Percentiles rank a stretch among this genome's conserved stretches.
These are phyloP conservation scores for Carassius carassius DNA, from an alignment of 2,113 vertebrate genomes.

Conservation along the genomic window DNA sequence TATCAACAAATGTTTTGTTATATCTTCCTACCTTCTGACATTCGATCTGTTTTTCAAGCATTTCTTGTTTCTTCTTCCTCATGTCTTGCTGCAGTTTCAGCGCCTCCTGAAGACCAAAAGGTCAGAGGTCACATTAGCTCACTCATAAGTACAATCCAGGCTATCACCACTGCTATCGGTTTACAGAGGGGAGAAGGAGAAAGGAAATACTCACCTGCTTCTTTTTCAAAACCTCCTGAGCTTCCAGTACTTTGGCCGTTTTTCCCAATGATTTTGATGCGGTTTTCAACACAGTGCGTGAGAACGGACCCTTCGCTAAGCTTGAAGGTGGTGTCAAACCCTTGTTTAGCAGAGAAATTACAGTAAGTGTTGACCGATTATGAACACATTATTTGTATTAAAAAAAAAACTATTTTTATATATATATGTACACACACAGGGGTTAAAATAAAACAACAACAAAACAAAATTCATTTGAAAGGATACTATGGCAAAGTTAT, in stretches of 20 bases:
- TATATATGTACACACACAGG: too few relatives aligned
- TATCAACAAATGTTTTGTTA: neutral
- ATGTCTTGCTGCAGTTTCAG: slow-evolving; percentile 96
- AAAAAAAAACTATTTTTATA: too few relatives aligned
- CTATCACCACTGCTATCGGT: neutral
- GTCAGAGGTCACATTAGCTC: slow-evolving; percentile 10
- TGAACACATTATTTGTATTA: neutral
- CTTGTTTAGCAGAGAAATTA: slow-evolving; percentile 61
- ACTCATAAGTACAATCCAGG: slow-evolving; percentile 21
- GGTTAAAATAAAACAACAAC: too few relatives aligned
- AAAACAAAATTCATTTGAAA: too few relatives aligned
- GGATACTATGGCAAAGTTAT: too few relatives aligned
- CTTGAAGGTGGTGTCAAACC: slow-evolving; percentile 70
- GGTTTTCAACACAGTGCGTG: slow-evolving; percentile 80
- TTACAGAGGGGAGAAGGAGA: neutral
- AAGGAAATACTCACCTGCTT: slow-evolving; percentile 81
- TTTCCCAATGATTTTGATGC: slow-evolving; percentile 81
- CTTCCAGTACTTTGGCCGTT: slow-evolving; percentile 83
- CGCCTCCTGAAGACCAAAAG: slow-evolving; percentile 80
- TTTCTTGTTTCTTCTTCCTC: slow-evolving; percentile 97
- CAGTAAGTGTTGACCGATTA: neutral
- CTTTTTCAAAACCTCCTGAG: slow-evolving; percentile 91
- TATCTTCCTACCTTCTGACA: slow-evolving; percentile 88
- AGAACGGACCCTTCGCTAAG: slow-evolving; percentile 84
- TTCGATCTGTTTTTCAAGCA: slow-evolving; percentile 95